These are phyloP conservation scores for Lynx canadensis DNA, from an alignment of 2,113 vertebrate genomes.

Conservation along the genomic window DNA sequence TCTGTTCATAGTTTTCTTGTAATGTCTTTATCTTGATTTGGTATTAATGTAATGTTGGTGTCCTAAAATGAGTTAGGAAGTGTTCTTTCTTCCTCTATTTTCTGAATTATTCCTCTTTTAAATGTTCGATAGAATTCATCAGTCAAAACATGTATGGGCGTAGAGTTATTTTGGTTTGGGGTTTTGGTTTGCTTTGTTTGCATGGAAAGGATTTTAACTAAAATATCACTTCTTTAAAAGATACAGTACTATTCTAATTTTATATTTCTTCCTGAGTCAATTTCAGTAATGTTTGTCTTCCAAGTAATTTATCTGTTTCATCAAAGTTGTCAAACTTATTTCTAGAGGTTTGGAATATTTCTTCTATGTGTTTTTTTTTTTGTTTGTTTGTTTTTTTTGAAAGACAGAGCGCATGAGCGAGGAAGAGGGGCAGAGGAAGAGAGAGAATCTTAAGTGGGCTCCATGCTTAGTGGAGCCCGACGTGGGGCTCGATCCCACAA, in stretches of 20 bases:
- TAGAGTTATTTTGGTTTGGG: background rate
- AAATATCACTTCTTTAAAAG: background rate
- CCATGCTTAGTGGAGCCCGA: too few species aligned
- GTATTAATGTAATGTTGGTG: background rate
- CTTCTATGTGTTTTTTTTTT: background rate
- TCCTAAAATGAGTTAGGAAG: background rate
- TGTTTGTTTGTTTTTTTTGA: too few species aligned
- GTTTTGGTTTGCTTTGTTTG: background rate
- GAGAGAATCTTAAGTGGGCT: too few species aligned
- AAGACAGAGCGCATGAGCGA: too few species aligned
- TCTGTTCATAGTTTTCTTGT: background rate
- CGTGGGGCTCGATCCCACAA: too few species aligned
- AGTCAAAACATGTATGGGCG: background rate
- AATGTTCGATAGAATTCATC: background rate
- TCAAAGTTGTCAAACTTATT: background rate
- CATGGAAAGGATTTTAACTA: background rate
- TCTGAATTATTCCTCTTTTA: background rate
- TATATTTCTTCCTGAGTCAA: background rate
- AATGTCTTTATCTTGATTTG: background rate
- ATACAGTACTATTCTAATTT: background rate
- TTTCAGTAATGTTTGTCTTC: background rate
- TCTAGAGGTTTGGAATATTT: background rate
- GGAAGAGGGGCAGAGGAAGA: too few species aligned
- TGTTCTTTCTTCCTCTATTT: background rate
- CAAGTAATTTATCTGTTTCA: background rate